A percentile compares a stretch with the other conserved stretches of the same genome.
These are phyloP conservation scores for Saturnia pavonia DNA, from an alignment of 2,888 invertebrate genomes.

Conservation along the genomic window DNA sequence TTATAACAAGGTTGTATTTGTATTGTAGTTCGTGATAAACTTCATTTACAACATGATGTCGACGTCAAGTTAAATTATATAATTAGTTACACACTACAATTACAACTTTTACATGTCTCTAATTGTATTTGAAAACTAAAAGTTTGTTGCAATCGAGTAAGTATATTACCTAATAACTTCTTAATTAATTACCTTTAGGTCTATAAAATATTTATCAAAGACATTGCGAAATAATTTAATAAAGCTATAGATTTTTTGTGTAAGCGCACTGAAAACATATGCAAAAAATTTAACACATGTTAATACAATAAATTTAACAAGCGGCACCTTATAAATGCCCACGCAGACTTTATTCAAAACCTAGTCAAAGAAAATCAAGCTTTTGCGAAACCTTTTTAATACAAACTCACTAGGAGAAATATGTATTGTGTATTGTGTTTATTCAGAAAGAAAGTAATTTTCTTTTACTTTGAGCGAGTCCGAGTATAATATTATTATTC, in stretches of 20 bases:
- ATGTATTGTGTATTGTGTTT: slow-evolving; percentile 8
- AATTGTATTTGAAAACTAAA: too few species aligned
- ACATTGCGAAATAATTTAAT: not conserved
- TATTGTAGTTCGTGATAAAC: slow-evolving; percentile 14
- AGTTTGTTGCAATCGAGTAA: too few species aligned
- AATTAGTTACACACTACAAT: not conserved
- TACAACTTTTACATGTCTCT: too few species aligned
- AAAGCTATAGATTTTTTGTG: not conserved
- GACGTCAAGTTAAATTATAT: slow-evolving; percentile 7
- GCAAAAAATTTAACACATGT: too few species aligned
- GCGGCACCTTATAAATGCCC: not conserved
- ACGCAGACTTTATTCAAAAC: not conserved
- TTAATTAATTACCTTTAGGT: not conserved
- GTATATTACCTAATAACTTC: too few species aligned
- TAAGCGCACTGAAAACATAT: not conserved
- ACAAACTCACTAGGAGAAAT: not conserved
- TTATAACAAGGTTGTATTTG: slow-evolving; percentile 17
- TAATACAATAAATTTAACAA: not conserved
- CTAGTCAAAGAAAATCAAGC: not conserved
- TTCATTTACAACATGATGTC: not conserved
- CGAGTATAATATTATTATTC: slow-evolving; percentile 9
- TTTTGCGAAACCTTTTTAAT: not conserved
- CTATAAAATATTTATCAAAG: not conserved
- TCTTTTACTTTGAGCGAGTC: not conserved
- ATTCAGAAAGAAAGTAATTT: slow-evolving; percentile 5